Evolutionary conservation across 2,113 vertebrate genomes (phyloP), one percentile per base, ranked within the genome.

Genomic region (Ptilonorhynchus violaceus): DNA sequence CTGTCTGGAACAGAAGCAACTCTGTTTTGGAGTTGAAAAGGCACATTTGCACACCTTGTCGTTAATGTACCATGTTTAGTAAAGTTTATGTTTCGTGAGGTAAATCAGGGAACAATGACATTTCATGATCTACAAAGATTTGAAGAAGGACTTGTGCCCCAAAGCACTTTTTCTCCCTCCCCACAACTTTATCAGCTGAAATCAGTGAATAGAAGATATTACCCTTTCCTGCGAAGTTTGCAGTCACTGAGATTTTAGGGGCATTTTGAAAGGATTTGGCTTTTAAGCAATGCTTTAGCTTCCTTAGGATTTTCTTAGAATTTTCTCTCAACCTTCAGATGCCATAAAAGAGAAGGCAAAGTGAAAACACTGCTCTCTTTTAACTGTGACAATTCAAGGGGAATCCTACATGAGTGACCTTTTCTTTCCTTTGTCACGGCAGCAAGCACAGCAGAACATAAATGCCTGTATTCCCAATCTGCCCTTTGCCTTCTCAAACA

Each of bases 41-140:
- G 83, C 86, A 78, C 89, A 70, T 91, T 92, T 96, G 93, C 94
- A 75, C 96, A 95, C 91, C 95, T 95, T 96, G 91, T 95, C 6
- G 33, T 91, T 96, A 92, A 93, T 87, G 83, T 92, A 84, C 64
- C 86, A 25, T 89, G 83, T 95, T 96, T 84, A 50, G 91, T 70
- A 67, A 86, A 97, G 93, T 95, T 95, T 96, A 89, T 93, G 60
- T 88, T 96, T 92, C 68, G 1, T 69, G 75, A 86, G 85, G 91
- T 96, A 95, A 94, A 95, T 91, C 96, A 95, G 68, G 47, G 41
- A 93, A 97, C 94, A 97, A 97, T 93, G 94, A 78, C 72, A 91
- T 93, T 80, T 93, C 73, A 63, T 75, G 69, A 60, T 42, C 96
- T 89, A 59, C 68, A 77, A 85, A 91, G 92, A 88, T 77, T 77